These are phyloP conservation scores for Astreopora myriophthalma DNA, from an alignment of 64 coral and sea anemone species.

Conservation along the genomic window DNA sequence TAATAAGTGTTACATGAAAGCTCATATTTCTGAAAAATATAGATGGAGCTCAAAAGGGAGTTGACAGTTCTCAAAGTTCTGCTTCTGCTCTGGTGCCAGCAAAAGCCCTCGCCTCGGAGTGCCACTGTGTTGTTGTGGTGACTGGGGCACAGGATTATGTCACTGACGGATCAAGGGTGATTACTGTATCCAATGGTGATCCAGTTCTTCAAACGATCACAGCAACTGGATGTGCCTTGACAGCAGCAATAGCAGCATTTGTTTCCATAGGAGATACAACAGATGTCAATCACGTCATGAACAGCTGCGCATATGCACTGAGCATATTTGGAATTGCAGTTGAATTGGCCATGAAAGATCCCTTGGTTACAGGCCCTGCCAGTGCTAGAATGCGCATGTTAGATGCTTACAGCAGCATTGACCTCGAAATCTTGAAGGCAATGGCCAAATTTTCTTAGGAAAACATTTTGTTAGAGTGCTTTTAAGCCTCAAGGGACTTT, in stretches of 20 bases:
- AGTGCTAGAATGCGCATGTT: constrained; percentile 59
- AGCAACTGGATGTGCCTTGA: constrained; percentile 36
- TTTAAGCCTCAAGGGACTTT: too few relatives aligned
- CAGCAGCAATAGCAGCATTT: constrained; percentile 32
- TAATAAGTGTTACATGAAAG: too few relatives aligned
- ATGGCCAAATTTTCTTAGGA: constrained; percentile 49
- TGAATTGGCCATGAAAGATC: constrained; percentile 37
- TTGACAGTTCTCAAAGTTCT: constrained; percentile 49
- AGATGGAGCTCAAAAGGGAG: constrained; percentile 53
- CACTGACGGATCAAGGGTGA: constrained; percentile 11
- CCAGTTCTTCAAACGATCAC: constrained; percentile 37
- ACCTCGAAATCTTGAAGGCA: background rate
- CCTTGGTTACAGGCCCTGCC: constrained; percentile 13
- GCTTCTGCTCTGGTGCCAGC: constrained; percentile 3
- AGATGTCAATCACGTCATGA: constrained; percentile 37
- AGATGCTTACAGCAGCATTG: constrained; percentile 37
- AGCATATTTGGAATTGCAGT: constrained; percentile 59
- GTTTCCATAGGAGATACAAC: constrained; percentile 33
- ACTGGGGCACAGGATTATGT: constrained; percentile 20
- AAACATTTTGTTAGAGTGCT: background rate
- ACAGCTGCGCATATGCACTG: constrained; percentile 39
- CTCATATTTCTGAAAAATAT: background rate
- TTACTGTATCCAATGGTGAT: constrained; percentile 42
- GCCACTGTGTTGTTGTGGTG: constrained; percentile 25
- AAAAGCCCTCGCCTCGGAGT: background rate